phyloP scores from a whole-genome alignment of 2,113 vertebrate species.

The Petroica traversi region DNA sequence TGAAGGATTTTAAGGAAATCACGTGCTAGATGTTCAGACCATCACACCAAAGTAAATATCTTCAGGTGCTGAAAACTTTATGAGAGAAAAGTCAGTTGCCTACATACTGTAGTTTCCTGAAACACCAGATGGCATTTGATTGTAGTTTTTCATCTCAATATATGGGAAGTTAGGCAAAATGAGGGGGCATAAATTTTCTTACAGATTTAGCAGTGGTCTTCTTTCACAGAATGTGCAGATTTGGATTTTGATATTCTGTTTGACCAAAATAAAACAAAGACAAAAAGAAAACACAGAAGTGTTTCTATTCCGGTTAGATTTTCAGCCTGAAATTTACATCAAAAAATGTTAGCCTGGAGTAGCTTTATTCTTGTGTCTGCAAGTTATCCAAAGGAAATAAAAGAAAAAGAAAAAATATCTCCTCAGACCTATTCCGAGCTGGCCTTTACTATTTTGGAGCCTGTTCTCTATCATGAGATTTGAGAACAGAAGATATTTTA shows the following conservation, averaged over 20 bases:
- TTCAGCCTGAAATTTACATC: not conserved
- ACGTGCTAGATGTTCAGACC: not conserved
- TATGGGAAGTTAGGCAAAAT: not conserved
- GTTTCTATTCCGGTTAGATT: not conserved
- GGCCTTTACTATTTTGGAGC: not conserved
- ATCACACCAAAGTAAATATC: not conserved
- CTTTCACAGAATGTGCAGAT: not conserved
- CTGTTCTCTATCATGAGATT: not conserved
- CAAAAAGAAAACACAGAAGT: not conserved
- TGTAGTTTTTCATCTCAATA: not conserved
- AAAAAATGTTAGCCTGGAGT: not conserved
- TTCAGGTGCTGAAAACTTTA: not conserved
- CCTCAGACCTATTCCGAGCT: not conserved
- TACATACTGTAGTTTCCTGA: not conserved
- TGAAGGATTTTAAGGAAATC: not conserved
- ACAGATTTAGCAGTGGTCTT: not conserved
- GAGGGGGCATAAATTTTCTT: not conserved
- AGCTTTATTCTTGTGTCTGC: not conserved
- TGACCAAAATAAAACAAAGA: not conserved
- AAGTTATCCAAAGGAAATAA: not conserved
- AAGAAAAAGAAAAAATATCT: not conserved
- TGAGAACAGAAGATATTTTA: not conserved
- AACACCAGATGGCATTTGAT: not conserved
- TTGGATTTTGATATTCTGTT: not conserved
- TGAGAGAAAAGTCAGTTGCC: not conserved